These are phyloP conservation scores for Paradisaea rubra DNA, from an alignment of 2,113 vertebrate genomes.

Conservation along the genomic window DNA sequence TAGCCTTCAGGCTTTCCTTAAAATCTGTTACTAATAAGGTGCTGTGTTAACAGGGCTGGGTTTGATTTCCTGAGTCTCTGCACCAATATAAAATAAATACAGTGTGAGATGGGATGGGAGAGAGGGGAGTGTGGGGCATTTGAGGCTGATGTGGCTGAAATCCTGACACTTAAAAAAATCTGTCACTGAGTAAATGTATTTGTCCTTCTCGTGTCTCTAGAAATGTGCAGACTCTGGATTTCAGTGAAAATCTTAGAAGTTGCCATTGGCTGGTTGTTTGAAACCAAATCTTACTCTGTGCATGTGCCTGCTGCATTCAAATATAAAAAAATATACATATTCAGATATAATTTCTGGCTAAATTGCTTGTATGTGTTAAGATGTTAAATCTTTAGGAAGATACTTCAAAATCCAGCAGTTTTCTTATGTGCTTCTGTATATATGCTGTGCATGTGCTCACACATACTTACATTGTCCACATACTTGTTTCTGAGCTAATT, in stretches of 20 bases:
- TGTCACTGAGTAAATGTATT: neutral
- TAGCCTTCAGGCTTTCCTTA: neutral
- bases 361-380: fast-evolving
- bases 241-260: neutral
- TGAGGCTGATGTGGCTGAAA: neutral
- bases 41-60: fast-evolving
- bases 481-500: neutral
- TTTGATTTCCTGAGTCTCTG: neutral
- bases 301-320: neutral
- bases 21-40: fast-evolving
- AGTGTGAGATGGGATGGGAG: neutral
- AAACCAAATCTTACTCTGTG: neutral
- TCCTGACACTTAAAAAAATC: neutral
- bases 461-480: fast-evolving
- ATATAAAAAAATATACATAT: neutral
- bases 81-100: fast-evolving
- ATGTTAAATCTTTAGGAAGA: neutral
- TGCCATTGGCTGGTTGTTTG: neutral
- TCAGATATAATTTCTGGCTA: neutral
- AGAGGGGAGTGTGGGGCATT: fast-evolving
- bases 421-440: fast-evolving
- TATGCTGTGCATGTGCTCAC: fast-evolving
- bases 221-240: fast-evolving
- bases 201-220: neutral
- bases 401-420: neutral